Base-by-base conservation (phyloP, 2,888 invertebrate species). In the Drosophila kanekoi region DNA sequence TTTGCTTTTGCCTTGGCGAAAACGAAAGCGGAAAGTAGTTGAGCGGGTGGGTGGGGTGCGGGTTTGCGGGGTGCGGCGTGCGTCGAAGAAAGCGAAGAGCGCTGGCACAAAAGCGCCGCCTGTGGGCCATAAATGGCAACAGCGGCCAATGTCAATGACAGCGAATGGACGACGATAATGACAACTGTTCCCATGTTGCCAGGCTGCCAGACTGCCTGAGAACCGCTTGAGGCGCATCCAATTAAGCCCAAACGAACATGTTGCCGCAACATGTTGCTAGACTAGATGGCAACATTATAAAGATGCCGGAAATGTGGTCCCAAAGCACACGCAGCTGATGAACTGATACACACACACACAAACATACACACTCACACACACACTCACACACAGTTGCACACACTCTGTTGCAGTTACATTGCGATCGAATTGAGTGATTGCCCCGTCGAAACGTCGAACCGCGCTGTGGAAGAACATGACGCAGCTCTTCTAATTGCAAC, bases 401-500 rank as follows among this genome's bases (percentile, higher is more conserved):
- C 32, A 18, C 47, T 49, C 8, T 23, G 14, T 37, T 64, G 60
- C 60, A 68, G 68, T 65, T 61, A 33, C 38, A 54, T 37, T 64
- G 77, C 72, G 84, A 87, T 84, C 64, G 68, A 63, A 85, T 77
- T 63, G 79, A 77, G 66, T 79, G 87, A 86, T 86, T 88, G 86
- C 68, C 75, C 72, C 69, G 62, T 70, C 59, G 49, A 67, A 38
- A 52, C 51, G 48, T 63, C 62, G 62, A 63, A 45, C 54, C 54
- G 33, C 54, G 35, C 53, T 45, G 32, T 37, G 18, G 57, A 68
- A 74, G 74, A 84, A 79, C 87, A 74, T 74, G 79, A 68, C 66
- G 61, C 53, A 51, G 70, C 76, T 79, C 77, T 71, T 87, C 72
- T 89, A 85, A 85, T 85, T 87, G 89, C 89, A 87, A 84, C 89